Evolutionary conservation across 2,888 invertebrate genomes (phyloP).

Genomic region (Cheilosia vulpina): DNA sequence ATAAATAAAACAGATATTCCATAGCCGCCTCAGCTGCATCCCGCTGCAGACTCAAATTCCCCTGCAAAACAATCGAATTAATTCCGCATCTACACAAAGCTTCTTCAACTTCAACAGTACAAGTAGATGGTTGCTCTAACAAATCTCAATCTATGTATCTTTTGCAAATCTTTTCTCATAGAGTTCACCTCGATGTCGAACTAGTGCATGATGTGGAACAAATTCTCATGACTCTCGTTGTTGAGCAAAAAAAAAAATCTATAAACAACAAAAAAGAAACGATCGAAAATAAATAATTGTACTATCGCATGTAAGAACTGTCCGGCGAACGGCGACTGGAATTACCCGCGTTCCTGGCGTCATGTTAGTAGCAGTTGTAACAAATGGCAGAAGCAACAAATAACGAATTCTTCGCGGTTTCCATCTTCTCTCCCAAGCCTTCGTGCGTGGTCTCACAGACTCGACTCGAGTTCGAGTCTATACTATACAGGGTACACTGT

Average conservation of each 20-base stretch:
- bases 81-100: constrained; percentile 52
- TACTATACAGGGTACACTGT: rapidly evolving
- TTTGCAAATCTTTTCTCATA: constrained; percentile 63
- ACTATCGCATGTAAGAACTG: constrained; percentile 54
- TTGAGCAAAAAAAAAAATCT: constrained; percentile 6
- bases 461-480: constrained; percentile 16
- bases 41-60: constrained; percentile 34
- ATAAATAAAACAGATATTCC: constrained; percentile 49
- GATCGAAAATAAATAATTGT: constrained; percentile 55
- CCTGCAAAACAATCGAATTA: constrained; percentile 69
- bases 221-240: constrained; percentile 45
- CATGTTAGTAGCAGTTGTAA: constrained; percentile 51
- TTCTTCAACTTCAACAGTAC: constrained; percentile 8
- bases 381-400: constrained; percentile 61
- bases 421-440: constrained; percentile 18
- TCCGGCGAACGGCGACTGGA: constrained; percentile 54
- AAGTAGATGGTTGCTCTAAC: constrained; percentile 3
- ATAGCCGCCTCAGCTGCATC: constrained; percentile 29
- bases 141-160: constrained; percentile 51
- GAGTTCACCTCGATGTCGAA: constrained; percentile 70
- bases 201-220: constrained; percentile 65
- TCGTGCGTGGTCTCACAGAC: constrained; percentile 63
- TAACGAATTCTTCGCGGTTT: constrained; percentile 63
- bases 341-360: constrained; percentile 61
- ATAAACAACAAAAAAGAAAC: constrained; percentile 6